These are phyloP conservation scores for Argya squamiceps DNA, from an alignment of 2,797 vertebrate genomes.

Conservation along the genomic window DNA sequence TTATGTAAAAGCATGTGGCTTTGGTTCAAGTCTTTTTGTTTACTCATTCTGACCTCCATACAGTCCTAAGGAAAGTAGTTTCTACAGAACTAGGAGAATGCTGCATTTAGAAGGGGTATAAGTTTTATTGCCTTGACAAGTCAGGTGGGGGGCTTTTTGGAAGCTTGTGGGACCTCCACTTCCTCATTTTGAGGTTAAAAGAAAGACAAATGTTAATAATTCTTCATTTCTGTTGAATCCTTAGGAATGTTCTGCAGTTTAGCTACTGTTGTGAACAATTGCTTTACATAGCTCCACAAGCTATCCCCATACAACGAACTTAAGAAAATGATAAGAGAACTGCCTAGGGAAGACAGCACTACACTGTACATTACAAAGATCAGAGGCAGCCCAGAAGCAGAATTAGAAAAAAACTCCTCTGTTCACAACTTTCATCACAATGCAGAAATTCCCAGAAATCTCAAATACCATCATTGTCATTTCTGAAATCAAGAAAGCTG, in stretches of 20 bases:
- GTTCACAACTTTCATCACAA: conserved; percentile 65
- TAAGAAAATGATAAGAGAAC: conserved; percentile 69
- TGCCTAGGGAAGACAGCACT: conserved; percentile 65
- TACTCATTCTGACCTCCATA: background rate
- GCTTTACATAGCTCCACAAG: background rate
- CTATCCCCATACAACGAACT: background rate
- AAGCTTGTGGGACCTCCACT: background rate
- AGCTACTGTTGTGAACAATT: background rate
- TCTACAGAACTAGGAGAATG: background rate
- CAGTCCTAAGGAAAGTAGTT: background rate
- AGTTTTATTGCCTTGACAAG: background rate
- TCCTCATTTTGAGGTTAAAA: background rate
- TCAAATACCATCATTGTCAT: conserved; percentile 65
- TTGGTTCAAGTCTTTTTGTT: background rate
- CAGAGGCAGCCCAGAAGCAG: conserved; percentile 75
- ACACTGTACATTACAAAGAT: conserved; percentile 68
- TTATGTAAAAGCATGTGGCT: background rate
- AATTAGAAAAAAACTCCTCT: conserved; percentile 55
- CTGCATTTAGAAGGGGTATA: background rate
- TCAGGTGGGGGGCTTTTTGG: background rate
- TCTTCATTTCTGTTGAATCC: background rate
- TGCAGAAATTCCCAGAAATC: conserved; percentile 73
- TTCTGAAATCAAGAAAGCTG: conserved; percentile 72
- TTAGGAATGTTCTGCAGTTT: background rate
- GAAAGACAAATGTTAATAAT: background rate